These are phyloP conservation scores for Chalcosyrphus nemorum DNA, from an alignment of 2,888 invertebrate genomes.

Conservation along the genomic window DNA sequence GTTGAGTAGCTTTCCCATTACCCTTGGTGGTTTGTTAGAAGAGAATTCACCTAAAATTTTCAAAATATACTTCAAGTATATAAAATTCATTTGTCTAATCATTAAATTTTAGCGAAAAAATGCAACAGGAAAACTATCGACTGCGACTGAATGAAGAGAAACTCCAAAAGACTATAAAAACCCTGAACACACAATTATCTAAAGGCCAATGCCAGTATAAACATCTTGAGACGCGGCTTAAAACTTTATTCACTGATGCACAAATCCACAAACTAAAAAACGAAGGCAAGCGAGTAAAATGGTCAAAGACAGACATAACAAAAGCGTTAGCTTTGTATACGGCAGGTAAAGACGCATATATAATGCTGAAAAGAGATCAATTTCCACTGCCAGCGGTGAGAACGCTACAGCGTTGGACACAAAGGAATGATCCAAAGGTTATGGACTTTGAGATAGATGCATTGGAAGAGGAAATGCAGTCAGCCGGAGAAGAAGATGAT, in stretches of 20 bases:
- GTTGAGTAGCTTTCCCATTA: too few species aligned
- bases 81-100: neutral
- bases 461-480: too few species aligned
- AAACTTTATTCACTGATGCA: neutral
- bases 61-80: too few species aligned
- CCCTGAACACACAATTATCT: too few species aligned
- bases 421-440: neutral
- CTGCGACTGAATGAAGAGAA: too few species aligned
- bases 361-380: neutral
- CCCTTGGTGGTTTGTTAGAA: too few species aligned
- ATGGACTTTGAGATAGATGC: too few species aligned
- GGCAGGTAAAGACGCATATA: neutral
- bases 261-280: slow-evolving; percentile 11
- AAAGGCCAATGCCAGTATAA: too few species aligned
- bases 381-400: slow-evolving; percentile 13
- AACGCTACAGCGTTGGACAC: slow-evolving; percentile 14
- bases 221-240: neutral
- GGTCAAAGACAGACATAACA: slow-evolving; percentile 16
- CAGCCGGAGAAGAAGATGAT: too few species aligned
- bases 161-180: too few species aligned
- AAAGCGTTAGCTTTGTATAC: neutral
- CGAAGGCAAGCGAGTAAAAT: neutral
- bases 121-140: neutral
- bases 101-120: neutral
- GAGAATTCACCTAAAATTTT: too few species aligned